These are phyloP conservation scores for Helarctos malayanus DNA, from an alignment of 2,797 vertebrate genomes.

Conservation along the genomic window DNA sequence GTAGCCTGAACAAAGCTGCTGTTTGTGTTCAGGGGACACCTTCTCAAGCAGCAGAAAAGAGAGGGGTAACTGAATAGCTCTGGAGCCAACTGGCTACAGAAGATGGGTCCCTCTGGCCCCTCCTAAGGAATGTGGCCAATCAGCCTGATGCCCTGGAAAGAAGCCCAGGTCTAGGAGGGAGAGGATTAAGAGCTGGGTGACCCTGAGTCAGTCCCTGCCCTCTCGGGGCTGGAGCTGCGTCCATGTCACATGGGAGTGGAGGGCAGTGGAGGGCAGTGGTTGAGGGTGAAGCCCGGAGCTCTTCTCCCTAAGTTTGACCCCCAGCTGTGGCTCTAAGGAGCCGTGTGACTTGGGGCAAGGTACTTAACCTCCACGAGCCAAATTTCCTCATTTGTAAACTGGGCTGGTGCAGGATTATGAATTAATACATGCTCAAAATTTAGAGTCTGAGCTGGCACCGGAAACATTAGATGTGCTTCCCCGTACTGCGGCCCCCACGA, in stretches of 20 bases:
- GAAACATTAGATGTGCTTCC: background rate
- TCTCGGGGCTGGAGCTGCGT: background rate
- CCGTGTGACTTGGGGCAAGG: background rate
- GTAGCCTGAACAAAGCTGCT: background rate
- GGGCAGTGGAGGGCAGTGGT: background rate
- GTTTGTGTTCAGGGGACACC: background rate
- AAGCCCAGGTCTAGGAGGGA: background rate
- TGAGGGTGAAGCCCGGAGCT: background rate
- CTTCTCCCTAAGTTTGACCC: background rate
- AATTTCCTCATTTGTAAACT: background rate
- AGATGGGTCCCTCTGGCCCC: background rate
- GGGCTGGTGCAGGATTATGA: background rate
- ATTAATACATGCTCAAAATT: background rate
- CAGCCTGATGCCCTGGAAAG: background rate
- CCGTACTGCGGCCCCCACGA: fast-evolving
- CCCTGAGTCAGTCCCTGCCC: background rate
- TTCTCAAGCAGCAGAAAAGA: background rate
- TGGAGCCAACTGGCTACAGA: background rate
- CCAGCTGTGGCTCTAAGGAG: background rate
- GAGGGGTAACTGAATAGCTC: background rate
- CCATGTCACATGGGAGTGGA: background rate
- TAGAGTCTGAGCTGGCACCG: background rate
- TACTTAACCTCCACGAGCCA: background rate
- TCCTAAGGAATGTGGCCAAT: background rate
- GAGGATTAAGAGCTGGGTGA: background rate